Percentiles rank a stretch among this genome's conserved stretches.
Evolutionary conservation across 2,113 vertebrate species (phyloP).

Genomic region (Anarrhichthys ocellatus): DNA sequence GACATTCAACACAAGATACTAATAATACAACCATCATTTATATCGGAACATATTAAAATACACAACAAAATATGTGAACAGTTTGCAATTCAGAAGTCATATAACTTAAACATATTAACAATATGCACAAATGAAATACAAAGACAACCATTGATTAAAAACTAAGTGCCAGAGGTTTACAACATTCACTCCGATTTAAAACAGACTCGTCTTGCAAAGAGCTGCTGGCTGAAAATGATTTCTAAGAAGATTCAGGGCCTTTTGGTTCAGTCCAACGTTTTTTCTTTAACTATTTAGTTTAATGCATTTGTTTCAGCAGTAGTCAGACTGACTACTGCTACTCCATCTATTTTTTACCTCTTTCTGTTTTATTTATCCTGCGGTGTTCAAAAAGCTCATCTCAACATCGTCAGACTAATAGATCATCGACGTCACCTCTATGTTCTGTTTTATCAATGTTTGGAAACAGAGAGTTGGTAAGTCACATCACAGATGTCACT

Average conservation of each 20-base stretch:
- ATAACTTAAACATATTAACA: neutral
- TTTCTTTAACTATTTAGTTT: neutral
- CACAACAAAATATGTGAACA: neutral
- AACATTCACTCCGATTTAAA: neutral
- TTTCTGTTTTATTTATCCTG: neutral
- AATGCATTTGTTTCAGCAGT: neutral
- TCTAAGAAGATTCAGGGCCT: neutral
- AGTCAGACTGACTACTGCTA: neutral
- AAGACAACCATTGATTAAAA: neutral
- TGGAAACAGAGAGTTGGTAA: neutral
- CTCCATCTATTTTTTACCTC: neutral
- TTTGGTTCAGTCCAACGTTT: neutral
- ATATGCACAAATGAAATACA: neutral
- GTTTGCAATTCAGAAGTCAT: neutral
- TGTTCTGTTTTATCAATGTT: slow-evolving; percentile 17
- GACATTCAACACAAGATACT: neutral
- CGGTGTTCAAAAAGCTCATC: neutral
- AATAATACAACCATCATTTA: neutral
- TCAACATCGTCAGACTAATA: neutral
- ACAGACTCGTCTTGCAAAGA: neutral
- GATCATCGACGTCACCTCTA: neutral
- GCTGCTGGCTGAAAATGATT: too few species aligned
- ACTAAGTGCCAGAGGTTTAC: neutral
- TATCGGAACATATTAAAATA: neutral
- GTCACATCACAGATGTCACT: neutral